A percentile compares a stretch with the other conserved stretches of the same genome.
phyloP scores from a whole-genome alignment of 92 coral and sea anemone species.

The Phenganax marumi region DNA sequence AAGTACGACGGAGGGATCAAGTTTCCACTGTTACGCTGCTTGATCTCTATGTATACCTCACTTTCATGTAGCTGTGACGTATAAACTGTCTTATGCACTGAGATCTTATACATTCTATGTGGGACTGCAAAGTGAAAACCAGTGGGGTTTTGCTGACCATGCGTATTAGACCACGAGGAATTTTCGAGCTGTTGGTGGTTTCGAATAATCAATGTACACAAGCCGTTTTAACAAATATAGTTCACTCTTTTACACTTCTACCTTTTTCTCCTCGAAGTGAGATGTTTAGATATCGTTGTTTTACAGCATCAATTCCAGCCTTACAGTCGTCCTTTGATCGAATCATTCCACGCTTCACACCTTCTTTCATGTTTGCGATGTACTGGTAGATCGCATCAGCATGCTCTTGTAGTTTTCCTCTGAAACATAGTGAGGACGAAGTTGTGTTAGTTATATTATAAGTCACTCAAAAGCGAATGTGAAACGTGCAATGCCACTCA shows the following conservation, averaged over 20 bases:
- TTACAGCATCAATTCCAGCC: slow-evolving; percentile 79
- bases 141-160: no score
- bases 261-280: slow-evolving; percentile 72
- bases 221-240: no score
- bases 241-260: background rate
- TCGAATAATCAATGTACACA: background rate
- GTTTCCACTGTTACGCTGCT: no score
- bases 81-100: no score
- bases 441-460: background rate
- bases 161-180: background rate
- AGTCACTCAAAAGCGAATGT: no score
- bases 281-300: slow-evolving; percentile 61
- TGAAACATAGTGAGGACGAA: background rate
- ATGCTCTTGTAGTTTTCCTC: slow-evolving; percentile 59
- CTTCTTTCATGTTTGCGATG: slow-evolving; percentile 80
- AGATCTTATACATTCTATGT: no score
- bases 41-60: no score
- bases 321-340: slow-evolving; percentile 67
- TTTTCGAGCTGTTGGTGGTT: background rate
- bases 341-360: slow-evolving; percentile 76
- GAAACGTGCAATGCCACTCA: no score
- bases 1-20: no score
- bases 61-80: no score
- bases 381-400: slow-evolving; percentile 64
- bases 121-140: no score